These are phyloP conservation scores for Furnarius figulus DNA, from an alignment of 2,113 vertebrate species.

Conservation along the genomic window DNA sequence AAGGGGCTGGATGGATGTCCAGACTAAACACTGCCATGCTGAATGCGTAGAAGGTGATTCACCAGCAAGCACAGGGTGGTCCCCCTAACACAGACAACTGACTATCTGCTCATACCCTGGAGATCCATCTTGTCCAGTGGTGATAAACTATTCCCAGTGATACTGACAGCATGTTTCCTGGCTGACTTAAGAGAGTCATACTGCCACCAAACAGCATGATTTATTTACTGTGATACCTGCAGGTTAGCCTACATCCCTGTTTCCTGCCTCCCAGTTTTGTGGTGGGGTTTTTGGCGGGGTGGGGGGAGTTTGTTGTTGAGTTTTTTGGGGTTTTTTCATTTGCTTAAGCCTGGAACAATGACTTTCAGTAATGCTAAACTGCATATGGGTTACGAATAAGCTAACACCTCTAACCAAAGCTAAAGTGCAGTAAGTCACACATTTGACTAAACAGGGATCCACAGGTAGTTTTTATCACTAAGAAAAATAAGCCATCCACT, in stretches of 20 bases:
- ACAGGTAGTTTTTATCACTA: background rate
- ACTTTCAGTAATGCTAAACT: background rate
- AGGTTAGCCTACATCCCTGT: background rate
- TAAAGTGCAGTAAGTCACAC: background rate
- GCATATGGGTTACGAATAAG: background rate
- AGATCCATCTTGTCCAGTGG: background rate
- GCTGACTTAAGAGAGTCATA: background rate
- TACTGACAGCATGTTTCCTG: background rate
- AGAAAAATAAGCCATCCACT: background rate
- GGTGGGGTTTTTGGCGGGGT: too few relatives aligned
- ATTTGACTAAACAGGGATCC: background rate
- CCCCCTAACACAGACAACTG: too few relatives aligned
- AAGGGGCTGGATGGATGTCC: background rate
- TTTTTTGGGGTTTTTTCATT: background rate
- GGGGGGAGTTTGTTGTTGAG: too few relatives aligned
- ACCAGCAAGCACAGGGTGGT: fast-evolving
- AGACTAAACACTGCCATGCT: background rate
- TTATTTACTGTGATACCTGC: background rate
- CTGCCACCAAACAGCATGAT: background rate
- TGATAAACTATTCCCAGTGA: background rate
- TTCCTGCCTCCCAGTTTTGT: background rate
- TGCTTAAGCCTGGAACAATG: background rate
- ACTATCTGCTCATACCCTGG: background rate
- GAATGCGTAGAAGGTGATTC: background rate
- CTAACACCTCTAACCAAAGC: background rate